Conservation (phyloP, 1,140 invertebrate species). For the Bombus affinis region DNA sequence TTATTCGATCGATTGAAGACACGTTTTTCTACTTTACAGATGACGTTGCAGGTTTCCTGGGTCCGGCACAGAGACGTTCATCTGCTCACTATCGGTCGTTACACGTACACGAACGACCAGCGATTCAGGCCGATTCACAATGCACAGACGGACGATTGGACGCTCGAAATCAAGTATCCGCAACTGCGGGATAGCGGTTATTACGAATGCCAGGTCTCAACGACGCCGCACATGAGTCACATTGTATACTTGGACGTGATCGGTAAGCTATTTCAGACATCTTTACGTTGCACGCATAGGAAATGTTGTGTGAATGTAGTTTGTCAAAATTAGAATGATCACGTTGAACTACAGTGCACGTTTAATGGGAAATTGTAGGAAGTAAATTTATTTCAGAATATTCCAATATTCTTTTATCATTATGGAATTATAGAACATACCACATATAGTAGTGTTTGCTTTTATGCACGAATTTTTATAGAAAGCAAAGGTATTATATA, state of each 20-base stretch:
- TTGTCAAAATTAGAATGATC: neutral
- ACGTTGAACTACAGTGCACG: neutral
- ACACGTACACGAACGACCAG: slow-evolving; percentile 96
- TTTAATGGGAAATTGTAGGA: neutral
- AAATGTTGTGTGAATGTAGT: too few species aligned
- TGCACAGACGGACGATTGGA: slow-evolving; percentile 94
- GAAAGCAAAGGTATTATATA: neutral
- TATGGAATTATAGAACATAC: neutral
- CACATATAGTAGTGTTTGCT: neutral
- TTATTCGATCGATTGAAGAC: slow-evolving; percentile 1
- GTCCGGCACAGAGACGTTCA: slow-evolving; percentile 94
- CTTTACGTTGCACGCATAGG: neutral
- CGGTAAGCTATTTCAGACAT: slow-evolving; percentile 85
- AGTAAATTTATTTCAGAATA: neutral
- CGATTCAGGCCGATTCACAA: slow-evolving; percentile 93
- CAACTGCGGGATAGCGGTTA: slow-evolving; percentile 92
- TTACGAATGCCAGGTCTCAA: slow-evolving; percentile 95
- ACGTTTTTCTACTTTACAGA: slow-evolving; percentile 82
- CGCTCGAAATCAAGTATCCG: slow-evolving; percentile 93
- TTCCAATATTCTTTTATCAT: neutral
- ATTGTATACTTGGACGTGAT: slow-evolving; percentile 93
- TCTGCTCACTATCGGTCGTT: slow-evolving; percentile 93
- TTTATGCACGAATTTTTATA: neutral
- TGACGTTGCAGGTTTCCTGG: slow-evolving; percentile 93
- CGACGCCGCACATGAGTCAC: slow-evolving; percentile 93